Evolutionary conservation across 2,113 vertebrate species (phyloP), one percentile per base, ranked within the genome.

Genomic region (Chitala chitala): DNA sequence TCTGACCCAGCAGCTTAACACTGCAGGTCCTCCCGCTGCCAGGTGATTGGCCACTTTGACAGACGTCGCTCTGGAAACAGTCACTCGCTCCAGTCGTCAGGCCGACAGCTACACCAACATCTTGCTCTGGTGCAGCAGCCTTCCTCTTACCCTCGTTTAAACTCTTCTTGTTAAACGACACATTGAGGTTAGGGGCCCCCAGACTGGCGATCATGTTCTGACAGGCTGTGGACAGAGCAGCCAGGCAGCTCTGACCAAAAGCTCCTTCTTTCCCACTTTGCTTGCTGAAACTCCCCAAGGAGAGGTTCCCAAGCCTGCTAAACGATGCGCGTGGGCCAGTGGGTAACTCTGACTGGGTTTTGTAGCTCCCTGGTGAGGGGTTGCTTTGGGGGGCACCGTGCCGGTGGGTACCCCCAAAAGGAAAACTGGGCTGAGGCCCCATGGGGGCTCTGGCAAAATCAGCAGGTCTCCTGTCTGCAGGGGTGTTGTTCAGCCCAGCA

Each of bases 161-260:
- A 91, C 92, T 95, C 88, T 98, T 98, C 92, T 98, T 99, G 88
- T 95, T 96, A 90, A 98, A 99, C 79, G 96, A 98, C 88, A 99
- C 96, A 79, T 99, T 98, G 86, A 99, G 95, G 88, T 98, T 99
- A 77, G 96, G 96, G 68, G 96, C 96, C 29, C 96, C 96, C 76
- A 99, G 89, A 86, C 96, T 99, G 42, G 96, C 96, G 71, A 99
- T 99, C 96, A 99, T 99, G 89, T 99, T 99, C 90, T 99, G 96
- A 88, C 96, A 99, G 83, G 96, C 96, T 0, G 96, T 99, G 81
- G 96, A 99, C 48, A 99, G 94, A 55, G 96, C 96, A 17, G 96
- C 96, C 84, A 99, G 90, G 88, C 96, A 99, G 87, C 96, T 99
- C 91, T 99, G 96, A 73, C 96, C 96, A 1, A 98, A 99, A 84